Evolutionary conservation across 2,113 vertebrate species (phyloP).

Genomic region (Pogonocichla stellata): DNA sequence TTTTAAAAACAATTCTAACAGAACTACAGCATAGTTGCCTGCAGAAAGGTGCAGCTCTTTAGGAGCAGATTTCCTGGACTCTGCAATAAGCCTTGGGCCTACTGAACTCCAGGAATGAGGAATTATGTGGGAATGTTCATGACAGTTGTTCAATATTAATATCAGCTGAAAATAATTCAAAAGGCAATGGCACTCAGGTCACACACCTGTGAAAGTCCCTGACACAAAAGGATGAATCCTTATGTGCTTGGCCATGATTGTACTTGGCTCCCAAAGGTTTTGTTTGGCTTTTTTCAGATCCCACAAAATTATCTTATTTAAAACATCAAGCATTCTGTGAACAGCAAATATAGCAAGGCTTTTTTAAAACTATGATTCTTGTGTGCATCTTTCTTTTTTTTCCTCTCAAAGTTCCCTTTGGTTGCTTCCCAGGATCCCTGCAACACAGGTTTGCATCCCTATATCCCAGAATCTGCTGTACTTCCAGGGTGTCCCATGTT

Average conservation of each 20-base stretch:
- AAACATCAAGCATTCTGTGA: not conserved
- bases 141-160: not conserved
- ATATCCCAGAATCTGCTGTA: accelerated
- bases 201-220: not conserved
- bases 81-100: accelerated
- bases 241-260: not conserved
- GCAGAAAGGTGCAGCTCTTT: not conserved
- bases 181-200: not conserved
- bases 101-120: not conserved
- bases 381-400: not conserved
- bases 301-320: not conserved
- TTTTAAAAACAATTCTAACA: not conserved
- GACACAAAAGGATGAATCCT: not conserved
- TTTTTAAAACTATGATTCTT: not conserved
- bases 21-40: not conserved
- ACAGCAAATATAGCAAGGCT: accelerated
- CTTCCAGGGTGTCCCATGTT: not conserved
- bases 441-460: not conserved
- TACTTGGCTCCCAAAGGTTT: not conserved
- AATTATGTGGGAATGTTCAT: not conserved
- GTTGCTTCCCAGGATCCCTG: not conserved
- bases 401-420: not conserved
- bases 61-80: accelerated
- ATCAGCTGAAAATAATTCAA: not conserved
- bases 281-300: not conserved